Conservation (phyloP, 2,888 invertebrate species). For the Dascillus cervinus region DNA sequence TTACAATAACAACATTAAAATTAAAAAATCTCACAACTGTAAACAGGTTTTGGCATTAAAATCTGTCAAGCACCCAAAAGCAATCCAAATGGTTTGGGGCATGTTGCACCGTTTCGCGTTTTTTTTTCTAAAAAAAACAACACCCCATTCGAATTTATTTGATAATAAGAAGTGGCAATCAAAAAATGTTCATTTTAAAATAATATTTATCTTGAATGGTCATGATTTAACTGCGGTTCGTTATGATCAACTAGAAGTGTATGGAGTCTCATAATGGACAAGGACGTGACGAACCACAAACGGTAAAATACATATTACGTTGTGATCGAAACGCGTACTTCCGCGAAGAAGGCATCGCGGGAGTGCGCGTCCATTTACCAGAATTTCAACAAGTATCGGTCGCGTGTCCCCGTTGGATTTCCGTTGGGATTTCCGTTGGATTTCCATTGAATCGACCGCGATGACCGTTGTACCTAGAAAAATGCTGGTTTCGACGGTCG, state of each 20-base stretch:
- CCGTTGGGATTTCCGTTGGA: too few relatives aligned
- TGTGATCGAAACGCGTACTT: constrained; percentile 33
- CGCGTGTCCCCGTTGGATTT: constrained; percentile 8
- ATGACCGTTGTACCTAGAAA: too few relatives aligned
- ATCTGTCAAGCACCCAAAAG: constrained; percentile 22
- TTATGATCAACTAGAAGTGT: constrained; percentile 37
- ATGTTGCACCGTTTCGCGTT: constrained; percentile 20
- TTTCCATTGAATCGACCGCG: too few relatives aligned
- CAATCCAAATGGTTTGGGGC: constrained; percentile 20
- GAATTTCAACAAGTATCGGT: constrained; percentile 11
- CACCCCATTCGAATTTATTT: constrained; percentile 30
- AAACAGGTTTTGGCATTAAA: constrained; percentile 33
- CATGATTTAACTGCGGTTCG: constrained; percentile 8
- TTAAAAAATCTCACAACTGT: constrained; percentile 31
- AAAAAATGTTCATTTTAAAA: too few relatives aligned
- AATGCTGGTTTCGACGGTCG: too few relatives aligned
- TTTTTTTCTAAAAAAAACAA: constrained; percentile 26
- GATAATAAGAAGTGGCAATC: constrained; percentile 7
- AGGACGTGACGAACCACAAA: constrained; percentile 37
- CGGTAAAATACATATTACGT: constrained; percentile 27
- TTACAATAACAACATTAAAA: constrained; percentile 43
- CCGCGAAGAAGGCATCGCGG: constrained; percentile 25
- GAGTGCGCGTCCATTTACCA: constrained; percentile 25
- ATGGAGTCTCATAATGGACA: constrained; percentile 35
- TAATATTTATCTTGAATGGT: not conserved